Conservation (phyloP, 2,797 vertebrate genomes). For the Esox lucius region DNA sequence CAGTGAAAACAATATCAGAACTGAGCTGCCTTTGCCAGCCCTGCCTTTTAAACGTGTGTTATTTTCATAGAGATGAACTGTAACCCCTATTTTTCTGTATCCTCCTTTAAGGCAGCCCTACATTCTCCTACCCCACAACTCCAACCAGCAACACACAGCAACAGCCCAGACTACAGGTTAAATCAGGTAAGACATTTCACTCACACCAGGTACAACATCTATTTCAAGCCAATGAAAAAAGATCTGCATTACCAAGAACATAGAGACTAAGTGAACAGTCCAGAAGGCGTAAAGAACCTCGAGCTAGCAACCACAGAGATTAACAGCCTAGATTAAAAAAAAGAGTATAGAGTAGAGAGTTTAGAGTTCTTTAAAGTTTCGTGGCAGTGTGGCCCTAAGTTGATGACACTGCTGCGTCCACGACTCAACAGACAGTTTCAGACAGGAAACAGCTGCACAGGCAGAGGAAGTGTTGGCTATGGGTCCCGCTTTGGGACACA, state of each 20-base stretch:
- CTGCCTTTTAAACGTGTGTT: neutral
- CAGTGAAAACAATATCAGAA: no score
- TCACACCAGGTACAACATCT: no score
- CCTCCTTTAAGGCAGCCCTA: slow-evolving; percentile 72
- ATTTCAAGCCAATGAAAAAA: no score
- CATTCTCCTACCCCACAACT: slow-evolving; percentile 77
- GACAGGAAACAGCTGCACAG: slow-evolving; percentile 81
- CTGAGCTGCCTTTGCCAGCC: neutral
- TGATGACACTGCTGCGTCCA: slow-evolving; percentile 53
- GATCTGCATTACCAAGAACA: neutral
- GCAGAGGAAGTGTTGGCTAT: slow-evolving; percentile 69
- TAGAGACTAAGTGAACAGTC: neutral
- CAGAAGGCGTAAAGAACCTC: neutral
- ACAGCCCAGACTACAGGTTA: slow-evolving; percentile 77
- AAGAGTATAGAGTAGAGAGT: no score
- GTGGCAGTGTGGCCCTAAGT: slow-evolving; percentile 31
- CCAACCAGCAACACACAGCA: slow-evolving; percentile 72
- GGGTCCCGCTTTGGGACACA: slow-evolving; percentile 67
- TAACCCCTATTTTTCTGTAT: neutral
- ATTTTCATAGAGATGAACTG: neutral
- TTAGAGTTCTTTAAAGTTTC: slow-evolving; percentile 33
- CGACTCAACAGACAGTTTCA: slow-evolving; percentile 72
- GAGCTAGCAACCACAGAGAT: neutral
- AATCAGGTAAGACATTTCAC: slow-evolving; percentile 73
- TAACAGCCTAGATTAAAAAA: slow-evolving; percentile 30